phyloP scores from a whole-genome alignment of 1,140 invertebrate species.

The Anthonomus grandis region DNA sequence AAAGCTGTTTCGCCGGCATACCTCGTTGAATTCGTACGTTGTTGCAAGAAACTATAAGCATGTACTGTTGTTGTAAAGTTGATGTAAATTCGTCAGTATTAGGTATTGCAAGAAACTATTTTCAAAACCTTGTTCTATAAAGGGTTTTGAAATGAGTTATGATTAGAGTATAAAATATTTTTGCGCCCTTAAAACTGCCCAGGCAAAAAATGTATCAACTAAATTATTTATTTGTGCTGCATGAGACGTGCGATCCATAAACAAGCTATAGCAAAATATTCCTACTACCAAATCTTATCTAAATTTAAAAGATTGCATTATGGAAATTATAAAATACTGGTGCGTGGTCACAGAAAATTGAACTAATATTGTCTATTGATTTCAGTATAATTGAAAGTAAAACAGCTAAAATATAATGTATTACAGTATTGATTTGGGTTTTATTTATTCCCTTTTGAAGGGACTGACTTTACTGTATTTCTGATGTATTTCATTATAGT shows the following conservation, averaged over 20 bases:
- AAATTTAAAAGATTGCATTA: constrained; percentile 11
- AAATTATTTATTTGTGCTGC: constrained; percentile 1
- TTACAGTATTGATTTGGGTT: constrained; percentile 21
- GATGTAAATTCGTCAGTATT: no score
- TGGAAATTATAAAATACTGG: constrained; percentile 25
- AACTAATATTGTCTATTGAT: constrained; percentile 28
- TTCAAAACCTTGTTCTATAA: no score
- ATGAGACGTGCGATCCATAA: constrained; percentile 15
- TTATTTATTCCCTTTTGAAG: no score
- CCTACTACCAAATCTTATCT: constrained; percentile 5
- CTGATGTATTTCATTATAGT: background rate
- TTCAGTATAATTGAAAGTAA: constrained; percentile 30
- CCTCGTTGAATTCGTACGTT: no score
- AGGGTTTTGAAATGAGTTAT: no score
- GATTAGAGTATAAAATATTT: background rate
- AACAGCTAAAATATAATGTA: constrained; percentile 30
- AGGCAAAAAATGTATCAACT: no score
- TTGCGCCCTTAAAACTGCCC: background rate
- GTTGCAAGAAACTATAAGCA: no score
- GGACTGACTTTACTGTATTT: background rate
- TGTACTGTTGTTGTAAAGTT: no score
- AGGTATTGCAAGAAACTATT: no score
- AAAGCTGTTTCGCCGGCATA: no score
- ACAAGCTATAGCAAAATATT: constrained; percentile 3
- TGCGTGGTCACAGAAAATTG: constrained; percentile 21